Evolutionary conservation across 1,140 invertebrate species (phyloP).

Genomic region (Drosophila erecta): DNA sequence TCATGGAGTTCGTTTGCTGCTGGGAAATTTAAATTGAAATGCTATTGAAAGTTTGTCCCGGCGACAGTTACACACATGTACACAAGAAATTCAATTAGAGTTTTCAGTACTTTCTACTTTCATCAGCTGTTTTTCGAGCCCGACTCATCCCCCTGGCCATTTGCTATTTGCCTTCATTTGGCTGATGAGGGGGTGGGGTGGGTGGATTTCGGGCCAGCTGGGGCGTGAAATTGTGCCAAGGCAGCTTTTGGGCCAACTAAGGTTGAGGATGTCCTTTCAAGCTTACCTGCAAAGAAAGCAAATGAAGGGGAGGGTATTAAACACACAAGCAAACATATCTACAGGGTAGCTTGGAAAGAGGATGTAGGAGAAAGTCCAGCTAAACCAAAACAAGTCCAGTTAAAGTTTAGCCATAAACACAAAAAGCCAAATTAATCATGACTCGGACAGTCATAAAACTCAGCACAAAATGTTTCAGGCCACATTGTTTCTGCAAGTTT

Average conservation of each 20-base stretch:
- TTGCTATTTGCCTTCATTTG: constrained; percentile 56
- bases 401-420: constrained; percentile 38
- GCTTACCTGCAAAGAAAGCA: constrained; percentile 67
- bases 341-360: background rate
- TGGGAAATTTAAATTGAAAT: constrained; percentile 60
- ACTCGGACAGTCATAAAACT: constrained; percentile 54
- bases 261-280: constrained; percentile 10
- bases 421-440: constrained; percentile 69
- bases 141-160: background rate
- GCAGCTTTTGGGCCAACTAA: constrained; percentile 9
- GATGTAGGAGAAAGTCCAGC: background rate
- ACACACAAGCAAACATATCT: constrained; percentile 10
- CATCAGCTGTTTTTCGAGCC: constrained; percentile 45
- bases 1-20: constrained; percentile 6
- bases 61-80: constrained; percentile 30
- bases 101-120: constrained; percentile 69
- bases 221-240: constrained; percentile 68
- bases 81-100: constrained; percentile 74
- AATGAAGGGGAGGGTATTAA: constrained; percentile 19
- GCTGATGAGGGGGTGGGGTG: constrained; percentile 17
- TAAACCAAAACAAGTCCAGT: constrained; percentile 22
- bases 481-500: background rate
- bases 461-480: constrained; percentile 12
- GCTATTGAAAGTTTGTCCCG: constrained; percentile 64
- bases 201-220: constrained; percentile 9